A percentile compares a stretch with the other conserved stretches of the same genome.
These are phyloP conservation scores for Phaedon cochleariae DNA, from an alignment of 2,888 invertebrate species.

Conservation along the genomic window DNA sequence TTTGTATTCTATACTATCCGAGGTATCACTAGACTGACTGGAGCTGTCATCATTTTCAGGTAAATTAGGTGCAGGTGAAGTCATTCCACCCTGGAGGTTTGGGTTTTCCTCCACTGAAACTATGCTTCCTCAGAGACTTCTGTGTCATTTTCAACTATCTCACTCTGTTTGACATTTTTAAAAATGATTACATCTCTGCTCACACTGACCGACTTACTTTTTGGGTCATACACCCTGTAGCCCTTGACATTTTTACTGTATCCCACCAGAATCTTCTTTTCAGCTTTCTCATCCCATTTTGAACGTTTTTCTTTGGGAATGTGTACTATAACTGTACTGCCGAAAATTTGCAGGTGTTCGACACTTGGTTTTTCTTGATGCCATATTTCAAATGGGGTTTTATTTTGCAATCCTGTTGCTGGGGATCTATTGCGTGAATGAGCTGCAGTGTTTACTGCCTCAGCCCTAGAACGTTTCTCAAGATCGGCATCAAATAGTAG, in stretches of 20 bases:
- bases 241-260: constrained; percentile 44
- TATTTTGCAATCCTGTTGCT: constrained; percentile 24
- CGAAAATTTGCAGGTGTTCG: constrained; percentile 49
- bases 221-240: constrained; percentile 32
- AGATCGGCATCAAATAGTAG: constrained; percentile 44
- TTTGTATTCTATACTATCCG: too few species aligned
- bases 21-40: neutral
- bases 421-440: constrained; percentile 43
- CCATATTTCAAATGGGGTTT: constrained; percentile 53
- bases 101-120: too few species aligned
- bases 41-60: neutral
- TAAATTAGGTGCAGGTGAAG: too few species aligned
- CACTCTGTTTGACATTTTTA: neutral
- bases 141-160: too few species aligned
- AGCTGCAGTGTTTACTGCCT: constrained; percentile 45
- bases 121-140: neutral
- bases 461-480: constrained; percentile 43
- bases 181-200: constrained; percentile 6
- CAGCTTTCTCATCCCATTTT: constrained; percentile 50
- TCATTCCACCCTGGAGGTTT: too few species aligned
- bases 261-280: constrained; percentile 43
- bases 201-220: neutral
- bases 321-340: constrained; percentile 48
- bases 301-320: constrained; percentile 49
- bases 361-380: constrained; percentile 48